Evolutionary conservation across 1,140 invertebrate species (phyloP).

Genomic region (Elysia chlorotica): DNA sequence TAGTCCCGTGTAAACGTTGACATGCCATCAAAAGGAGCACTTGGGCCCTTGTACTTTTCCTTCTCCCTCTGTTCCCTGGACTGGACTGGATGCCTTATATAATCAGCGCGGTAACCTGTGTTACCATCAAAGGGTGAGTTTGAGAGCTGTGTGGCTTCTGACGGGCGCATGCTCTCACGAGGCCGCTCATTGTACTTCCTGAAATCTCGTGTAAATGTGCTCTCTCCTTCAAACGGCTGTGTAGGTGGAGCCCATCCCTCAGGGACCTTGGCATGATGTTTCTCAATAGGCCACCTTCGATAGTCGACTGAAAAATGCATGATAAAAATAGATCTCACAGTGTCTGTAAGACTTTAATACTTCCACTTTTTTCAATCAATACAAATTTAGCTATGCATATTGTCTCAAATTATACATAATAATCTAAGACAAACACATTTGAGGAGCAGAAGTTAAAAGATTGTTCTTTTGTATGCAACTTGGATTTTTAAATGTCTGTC

Average conservation of each 20-base stretch:
- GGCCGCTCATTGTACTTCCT: constrained; percentile 42
- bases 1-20: constrained; percentile 59
- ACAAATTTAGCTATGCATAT: no score
- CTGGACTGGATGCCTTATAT: constrained; percentile 54
- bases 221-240: constrained; percentile 53
- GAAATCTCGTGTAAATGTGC: constrained; percentile 57
- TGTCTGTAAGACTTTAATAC: no score
- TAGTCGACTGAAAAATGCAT: constrained; percentile 61
- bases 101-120: constrained; percentile 58
- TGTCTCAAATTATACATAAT: no score
- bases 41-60: constrained; percentile 43
- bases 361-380: no score
- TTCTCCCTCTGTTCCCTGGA: constrained; percentile 32
- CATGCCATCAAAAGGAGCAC: constrained; percentile 53
- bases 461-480: no score
- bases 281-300: constrained; percentile 54
- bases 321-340: no score
- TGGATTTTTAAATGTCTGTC: no score
- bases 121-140: constrained; percentile 56
- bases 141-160: constrained; percentile 47
- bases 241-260: constrained; percentile 50
- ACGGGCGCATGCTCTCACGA: constrained; percentile 50
- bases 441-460: no score
- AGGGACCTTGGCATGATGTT: constrained; percentile 33
- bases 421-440: no score